Evolutionary conservation across 2,888 invertebrate species (phyloP).

Genomic region (Macrosoma leucophasiata): DNA sequence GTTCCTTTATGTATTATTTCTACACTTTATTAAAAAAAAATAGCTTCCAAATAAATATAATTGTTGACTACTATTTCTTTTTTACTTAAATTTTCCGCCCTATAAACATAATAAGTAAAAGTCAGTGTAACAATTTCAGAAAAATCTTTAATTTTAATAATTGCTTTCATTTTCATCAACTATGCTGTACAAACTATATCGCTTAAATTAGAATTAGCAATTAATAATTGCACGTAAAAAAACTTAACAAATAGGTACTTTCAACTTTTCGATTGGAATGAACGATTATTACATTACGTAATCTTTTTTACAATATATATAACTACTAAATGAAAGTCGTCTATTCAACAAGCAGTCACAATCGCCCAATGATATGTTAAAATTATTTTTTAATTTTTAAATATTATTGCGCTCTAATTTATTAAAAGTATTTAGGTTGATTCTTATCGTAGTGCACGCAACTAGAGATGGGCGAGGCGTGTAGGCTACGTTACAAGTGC

Average conservation of each 20-base stretch:
- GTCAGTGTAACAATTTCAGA: constrained; percentile 60
- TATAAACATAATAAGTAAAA: constrained; percentile 6
- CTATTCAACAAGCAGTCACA: constrained; percentile 74
- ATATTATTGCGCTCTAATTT: constrained; percentile 66
- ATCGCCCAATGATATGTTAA: constrained; percentile 77
- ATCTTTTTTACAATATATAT: constrained; percentile 69
- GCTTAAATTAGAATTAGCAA: constrained; percentile 75
- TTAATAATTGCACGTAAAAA: constrained; percentile 77
- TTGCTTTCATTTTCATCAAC: constrained; percentile 72
- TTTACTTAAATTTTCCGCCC: constrained; percentile 5
- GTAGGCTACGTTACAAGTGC: too few relatives aligned
- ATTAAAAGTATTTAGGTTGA: constrained; percentile 22
- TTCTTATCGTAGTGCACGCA: constrained; percentile 21
- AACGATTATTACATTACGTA: constrained; percentile 70
- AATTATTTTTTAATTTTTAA: constrained; percentile 53
- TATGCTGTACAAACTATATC: constrained; percentile 75
- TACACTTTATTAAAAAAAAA: constrained; percentile 47
- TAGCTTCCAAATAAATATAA: constrained; percentile 70
- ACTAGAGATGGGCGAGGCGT: constrained; percentile 20
- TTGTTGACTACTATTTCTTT: constrained; percentile 56
- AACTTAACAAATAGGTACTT: constrained; percentile 75
- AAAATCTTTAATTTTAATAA: constrained; percentile 74
- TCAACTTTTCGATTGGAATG: constrained; percentile 75
- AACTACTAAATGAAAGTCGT: constrained; percentile 67
- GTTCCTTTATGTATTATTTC: constrained; percentile 51